Conservation (phyloP, 2,113 vertebrate species). For the Stigmatopora nigra region DNA sequence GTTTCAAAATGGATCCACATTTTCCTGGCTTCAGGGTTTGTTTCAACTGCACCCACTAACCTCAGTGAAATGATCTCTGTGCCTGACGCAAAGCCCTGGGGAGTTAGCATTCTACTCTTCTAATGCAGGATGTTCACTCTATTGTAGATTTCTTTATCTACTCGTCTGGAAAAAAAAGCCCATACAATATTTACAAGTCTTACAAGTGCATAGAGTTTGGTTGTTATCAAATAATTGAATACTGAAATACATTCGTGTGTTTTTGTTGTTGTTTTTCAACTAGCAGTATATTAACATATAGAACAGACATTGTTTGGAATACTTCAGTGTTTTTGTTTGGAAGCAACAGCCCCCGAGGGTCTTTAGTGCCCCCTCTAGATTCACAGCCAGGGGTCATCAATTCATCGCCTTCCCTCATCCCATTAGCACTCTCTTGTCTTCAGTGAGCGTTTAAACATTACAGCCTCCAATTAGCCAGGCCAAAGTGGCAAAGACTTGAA, state of each 20-base stretch:
- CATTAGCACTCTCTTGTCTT: constrained; percentile 44
- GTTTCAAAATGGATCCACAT: constrained; percentile 21
- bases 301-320: constrained; percentile 1
- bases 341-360: constrained; percentile 1
- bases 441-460: constrained; percentile 29
- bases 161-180: neutral
- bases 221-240: neutral
- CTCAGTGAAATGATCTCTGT: constrained; percentile 2
- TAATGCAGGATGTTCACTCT: constrained; percentile 3
- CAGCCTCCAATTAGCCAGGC: constrained; percentile 22
- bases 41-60: constrained; percentile 13
- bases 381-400: constrained; percentile 33
- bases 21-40: constrained; percentile 18
- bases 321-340: neutral
- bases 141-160: constrained; percentile 6
- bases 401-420: constrained; percentile 51
- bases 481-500: constrained; percentile 16
- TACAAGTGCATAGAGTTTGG: neutral
- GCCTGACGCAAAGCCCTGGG: neutral
- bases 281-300: constrained; percentile 2
- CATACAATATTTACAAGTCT: neutral
- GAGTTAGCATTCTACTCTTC: neutral
- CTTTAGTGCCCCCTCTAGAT: constrained; percentile 31
- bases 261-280: constrained; percentile 4
- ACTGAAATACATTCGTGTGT: neutral